Base-by-base conservation (phyloP, 2,113 vertebrate genomes). In the Asarcornis scutulata region DNA sequence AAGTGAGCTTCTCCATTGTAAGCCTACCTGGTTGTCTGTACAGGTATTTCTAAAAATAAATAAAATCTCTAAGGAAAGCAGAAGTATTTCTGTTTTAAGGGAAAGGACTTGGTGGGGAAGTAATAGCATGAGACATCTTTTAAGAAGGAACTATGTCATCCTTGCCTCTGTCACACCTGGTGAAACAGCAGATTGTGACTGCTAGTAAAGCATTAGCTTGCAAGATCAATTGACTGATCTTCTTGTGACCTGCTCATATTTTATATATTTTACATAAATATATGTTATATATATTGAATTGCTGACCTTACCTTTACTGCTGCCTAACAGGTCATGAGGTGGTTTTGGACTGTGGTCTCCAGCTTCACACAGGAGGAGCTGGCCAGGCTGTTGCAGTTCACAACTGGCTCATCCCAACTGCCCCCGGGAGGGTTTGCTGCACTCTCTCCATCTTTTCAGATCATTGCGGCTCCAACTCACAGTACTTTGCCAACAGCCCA, bases 341-440 rank as follows among this genome's bases (percentile, higher is more conserved):
- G 99, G 99, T 99, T 99, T 98, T 99, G 99, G 99, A 99, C 99
- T 0, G 99, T 99, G 83, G 99, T 99, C 64, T 99, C 99, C 87
- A 99, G 99, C 97, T 98, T 99, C 97, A 99, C 99, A 0, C 99
- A 99, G 97, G 99, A 99, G 91, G 99, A 99, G 96, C 93, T 99
- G 95, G 99, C 99, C 52, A 98, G 99, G 53, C 98, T 99, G 71
- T 98, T 99, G 91, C 99, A 99, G 98, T 99, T 99, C 97, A 99
- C 99, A 68, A 99, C 99, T 8, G 99, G 99, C 68, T 99, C 99
- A 68, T 99, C 99, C 68, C 99, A 99, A 97, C 98, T 99, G 18
- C 99, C 99, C 25, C 99, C 99, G 0, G 99, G 99, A 80, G 99
- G 99, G 31, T 99, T 99, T 95, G 99, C 99, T 85, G 99, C 99